These are phyloP conservation scores for Clarias magur DNA, from an alignment of 2,113 vertebrate species.

Conservation along the genomic window DNA sequence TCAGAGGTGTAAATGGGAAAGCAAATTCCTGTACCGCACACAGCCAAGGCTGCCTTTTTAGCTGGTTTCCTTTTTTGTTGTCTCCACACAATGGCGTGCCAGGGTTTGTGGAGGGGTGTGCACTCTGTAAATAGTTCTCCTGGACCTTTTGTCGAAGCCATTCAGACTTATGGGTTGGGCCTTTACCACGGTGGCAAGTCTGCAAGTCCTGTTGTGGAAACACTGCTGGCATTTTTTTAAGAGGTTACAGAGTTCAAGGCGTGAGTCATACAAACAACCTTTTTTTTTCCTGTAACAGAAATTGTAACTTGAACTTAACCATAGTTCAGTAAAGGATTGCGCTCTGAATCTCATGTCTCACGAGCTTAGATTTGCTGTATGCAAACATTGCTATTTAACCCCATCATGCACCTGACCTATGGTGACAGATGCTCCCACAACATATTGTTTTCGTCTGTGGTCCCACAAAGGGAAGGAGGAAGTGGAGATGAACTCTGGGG, in stretches of 20 bases:
- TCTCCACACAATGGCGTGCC: conserved; percentile 66
- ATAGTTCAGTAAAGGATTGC: conserved; percentile 17
- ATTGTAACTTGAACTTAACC: conserved; percentile 44
- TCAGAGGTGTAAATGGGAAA: conserved; percentile 73
- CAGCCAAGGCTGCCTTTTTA: conserved; percentile 68
- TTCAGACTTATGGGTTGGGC: conserved; percentile 50
- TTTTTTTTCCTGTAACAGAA: conserved; percentile 42
- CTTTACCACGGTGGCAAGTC: conserved; percentile 44
- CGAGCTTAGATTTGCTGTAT: conserved; percentile 48
- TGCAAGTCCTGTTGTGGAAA: conserved; percentile 46
- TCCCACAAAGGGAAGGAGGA: conserved; percentile 70
- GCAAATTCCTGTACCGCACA: conserved; percentile 73
- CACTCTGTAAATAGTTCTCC: conserved; percentile 60
- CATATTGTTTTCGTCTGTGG: conserved; percentile 63
- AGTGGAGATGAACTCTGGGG: conserved; percentile 71
- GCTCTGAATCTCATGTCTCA: not conserved
- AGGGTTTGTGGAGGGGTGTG: conserved; percentile 63
- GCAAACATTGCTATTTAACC: conserved; percentile 63
- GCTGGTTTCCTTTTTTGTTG: conserved; percentile 70
- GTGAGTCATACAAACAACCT: conserved; percentile 49
- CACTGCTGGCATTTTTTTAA: conserved; percentile 37
- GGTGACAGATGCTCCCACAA: conserved; percentile 63
- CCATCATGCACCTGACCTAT: conserved; percentile 46
- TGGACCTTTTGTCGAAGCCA: conserved; percentile 52
- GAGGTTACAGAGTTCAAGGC: conserved; percentile 49